Percentiles rank a stretch among this genome's conserved stretches.
Evolutionary conservation across 92 coral and sea anemone species (phyloP).

Genomic region (Porites divaricata): DNA sequence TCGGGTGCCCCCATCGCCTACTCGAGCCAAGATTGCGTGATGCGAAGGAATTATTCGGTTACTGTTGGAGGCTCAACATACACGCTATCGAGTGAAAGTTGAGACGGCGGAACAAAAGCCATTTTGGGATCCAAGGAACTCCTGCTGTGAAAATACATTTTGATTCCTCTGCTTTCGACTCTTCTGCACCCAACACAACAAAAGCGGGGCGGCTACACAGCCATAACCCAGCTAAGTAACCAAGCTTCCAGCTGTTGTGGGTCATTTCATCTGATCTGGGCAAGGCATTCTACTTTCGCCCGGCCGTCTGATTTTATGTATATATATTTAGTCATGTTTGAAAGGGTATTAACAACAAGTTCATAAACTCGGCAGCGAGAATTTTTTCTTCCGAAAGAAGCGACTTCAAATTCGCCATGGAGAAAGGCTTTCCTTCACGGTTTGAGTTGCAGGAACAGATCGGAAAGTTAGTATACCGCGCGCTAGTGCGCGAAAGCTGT

Average conservation of each 20-base stretch:
- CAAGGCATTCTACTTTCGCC: conserved; percentile 29
- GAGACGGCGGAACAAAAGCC: too few relatives aligned
- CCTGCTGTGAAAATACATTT: neutral
- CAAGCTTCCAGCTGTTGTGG: conserved; percentile 45
- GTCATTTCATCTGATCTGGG: conserved; percentile 52
- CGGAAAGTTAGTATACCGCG: conserved; percentile 84
- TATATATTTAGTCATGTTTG: conserved; percentile 16
- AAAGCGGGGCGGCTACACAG: conserved; percentile 32
- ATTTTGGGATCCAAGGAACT: too few relatives aligned
- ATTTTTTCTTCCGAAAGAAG: neutral
- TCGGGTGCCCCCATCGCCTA: too few relatives aligned
- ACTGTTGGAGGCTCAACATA: too few relatives aligned
- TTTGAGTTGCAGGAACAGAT: conserved; percentile 97
- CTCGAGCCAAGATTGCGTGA: too few relatives aligned
- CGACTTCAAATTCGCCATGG: conserved; percentile 58
- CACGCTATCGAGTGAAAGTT: too few relatives aligned
- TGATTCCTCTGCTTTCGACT: neutral
- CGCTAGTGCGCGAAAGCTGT: neutral
- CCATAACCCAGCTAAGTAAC: conserved; percentile 1
- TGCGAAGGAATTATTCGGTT: too few relatives aligned
- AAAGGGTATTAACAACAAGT: neutral
- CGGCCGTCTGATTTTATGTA: conserved; percentile 2
- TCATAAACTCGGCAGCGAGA: conserved; percentile 21
- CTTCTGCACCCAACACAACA: too few relatives aligned
- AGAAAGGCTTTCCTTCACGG: conserved; percentile 95